Base-by-base conservation (phyloP, 1,140 invertebrate species). In the Ceratina japonica region DNA sequence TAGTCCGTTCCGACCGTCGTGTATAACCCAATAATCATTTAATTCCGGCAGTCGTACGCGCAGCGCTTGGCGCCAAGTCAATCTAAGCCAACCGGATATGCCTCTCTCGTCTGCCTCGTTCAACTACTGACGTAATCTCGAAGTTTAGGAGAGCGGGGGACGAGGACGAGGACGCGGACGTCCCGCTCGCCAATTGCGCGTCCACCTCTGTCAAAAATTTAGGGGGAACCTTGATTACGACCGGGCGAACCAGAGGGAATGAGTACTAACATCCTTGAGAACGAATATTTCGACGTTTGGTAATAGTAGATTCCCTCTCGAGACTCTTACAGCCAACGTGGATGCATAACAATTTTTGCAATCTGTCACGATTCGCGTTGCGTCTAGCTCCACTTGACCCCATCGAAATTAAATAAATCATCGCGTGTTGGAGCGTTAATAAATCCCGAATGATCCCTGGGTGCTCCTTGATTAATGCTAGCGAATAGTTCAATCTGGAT, bases 31-130 rank as follows among this genome's bases (percentile, higher is more conserved):
- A 90, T 89, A 91, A 92, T 92, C 91, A 92, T 91, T 92, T 92
- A 92, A 92, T 92, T 92, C 89, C 89, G 90, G 88, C 87, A 83
- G 87, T 87, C 87, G 85, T 90, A 91, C 89, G 88, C 88, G 89
- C 89, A 88, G 88, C 85, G 89, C 86, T 91, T 92, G 91, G 91
- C 91, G 91, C 91, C 91, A 90, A 91, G 89, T 91, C 91, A 92
- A 92, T 92, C 91, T 92, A 91, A 92, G 90, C 84, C 88, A 87
- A 92, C 91, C 91, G 91, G 91, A 92, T 92, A 91, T 92, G 90
- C 90, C 89, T 89, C 89, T 91, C 88, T 91, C 83, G 90, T 89
- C 89, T 89, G 87, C 68, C 80, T 81, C 73, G 66, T 85, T 84
- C 82, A 64, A 75, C 68, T 81, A 86, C 84, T 91, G 88, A 91